Evolutionary conservation across 2,888 invertebrate species (phyloP), one percentile per base, ranked within the genome.

Genomic region (Orchesellides sinensis): DNA sequence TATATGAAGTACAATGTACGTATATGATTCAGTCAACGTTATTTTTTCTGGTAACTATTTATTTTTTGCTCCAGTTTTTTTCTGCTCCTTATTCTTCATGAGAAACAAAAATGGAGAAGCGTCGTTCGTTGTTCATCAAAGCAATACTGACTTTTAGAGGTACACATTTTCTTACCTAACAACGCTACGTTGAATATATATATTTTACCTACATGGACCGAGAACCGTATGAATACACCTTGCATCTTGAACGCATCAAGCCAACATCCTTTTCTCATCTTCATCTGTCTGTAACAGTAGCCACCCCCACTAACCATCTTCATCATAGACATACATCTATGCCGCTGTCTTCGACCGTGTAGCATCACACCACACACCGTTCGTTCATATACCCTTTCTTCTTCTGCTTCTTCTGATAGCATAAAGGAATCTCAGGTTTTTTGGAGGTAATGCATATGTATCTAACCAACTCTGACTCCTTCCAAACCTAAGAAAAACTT

Each of bases 161-260:
- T n/a, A n/a, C n/a, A n/a, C n/a, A n/a, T n/a, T n/a, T n/a, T n/a
- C n/a, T n/a, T n/a, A n/a, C n/a, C n/a, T n/a, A n/a, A n/a, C n/a
- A n/a, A n/a, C n/a, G n/a, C n/a, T n/a, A n/a, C n/a, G n/a, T n/a
- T n/a, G n/a, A n/a, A n/a, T n/a, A n/a, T n/a, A n/a, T n/a, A n/a
- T 40, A 40, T 52, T 32, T 61, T 21, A 40, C 17, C 59, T 32
- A 59, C n/a, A n/a, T n/a, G n/a, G n/a, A n/a, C n/a, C n/a, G n/a
- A n/a, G n/a, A n/a, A n/a, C 56, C 68, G 49, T 69, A 61, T 78
- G 61, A 61, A 29, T 69, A 59, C 69, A 78, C 77, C 77, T 78
- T 78, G 77, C 77, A 78, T 78, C 77, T 78, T 69, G 68, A 78
- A 78, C 68, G 49, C 69, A 78, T 78, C 77, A 77, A 74, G 66